phyloP scores from a whole-genome alignment of 1,140 invertebrate species.

The Teleopsis dalmanni region DNA sequence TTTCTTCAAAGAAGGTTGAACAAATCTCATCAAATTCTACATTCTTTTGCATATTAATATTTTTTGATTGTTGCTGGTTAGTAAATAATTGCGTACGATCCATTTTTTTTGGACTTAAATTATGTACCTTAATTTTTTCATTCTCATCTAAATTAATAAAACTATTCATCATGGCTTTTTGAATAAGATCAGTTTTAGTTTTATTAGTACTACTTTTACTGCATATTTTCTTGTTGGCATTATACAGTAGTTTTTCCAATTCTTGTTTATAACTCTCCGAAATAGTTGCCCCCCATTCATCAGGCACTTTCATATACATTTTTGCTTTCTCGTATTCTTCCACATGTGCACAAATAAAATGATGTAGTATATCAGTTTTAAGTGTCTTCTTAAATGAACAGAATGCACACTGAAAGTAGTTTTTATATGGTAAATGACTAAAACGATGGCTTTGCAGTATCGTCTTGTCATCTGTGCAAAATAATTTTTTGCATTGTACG shows the following conservation, averaged over 20 bases:
- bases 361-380: conserved; percentile 12
- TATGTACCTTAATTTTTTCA: not conserved
- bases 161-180: conserved; percentile 26
- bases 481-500: conserved; percentile 1
- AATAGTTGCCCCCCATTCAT: conserved; percentile 16
- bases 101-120: conserved; percentile 8
- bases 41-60: conserved; percentile 9
- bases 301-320: conserved; percentile 16
- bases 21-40: conserved; percentile 23
- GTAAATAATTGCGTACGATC: conserved; percentile 20
- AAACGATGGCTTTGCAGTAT: conserved; percentile 10
- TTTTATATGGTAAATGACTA: conserved; percentile 5
- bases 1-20: conserved; percentile 23
- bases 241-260: conserved; percentile 8
- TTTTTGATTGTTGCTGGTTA: conserved; percentile 21
- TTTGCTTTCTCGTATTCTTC: conserved; percentile 32
- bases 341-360: conserved; percentile 21
- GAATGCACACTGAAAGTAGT: conserved; percentile 11
- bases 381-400: conserved; percentile 4
- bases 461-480: not conserved
- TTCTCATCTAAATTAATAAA: conserved; percentile 28
- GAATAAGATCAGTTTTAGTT: conserved; percentile 17
- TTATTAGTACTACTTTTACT: not conserved
- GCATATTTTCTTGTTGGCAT: not conserved
- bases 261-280: conserved; percentile 15